phyloP scores from a whole-genome alignment of 2,797 vertebrate species.

The Acipenser oxyrinchus region DNA sequence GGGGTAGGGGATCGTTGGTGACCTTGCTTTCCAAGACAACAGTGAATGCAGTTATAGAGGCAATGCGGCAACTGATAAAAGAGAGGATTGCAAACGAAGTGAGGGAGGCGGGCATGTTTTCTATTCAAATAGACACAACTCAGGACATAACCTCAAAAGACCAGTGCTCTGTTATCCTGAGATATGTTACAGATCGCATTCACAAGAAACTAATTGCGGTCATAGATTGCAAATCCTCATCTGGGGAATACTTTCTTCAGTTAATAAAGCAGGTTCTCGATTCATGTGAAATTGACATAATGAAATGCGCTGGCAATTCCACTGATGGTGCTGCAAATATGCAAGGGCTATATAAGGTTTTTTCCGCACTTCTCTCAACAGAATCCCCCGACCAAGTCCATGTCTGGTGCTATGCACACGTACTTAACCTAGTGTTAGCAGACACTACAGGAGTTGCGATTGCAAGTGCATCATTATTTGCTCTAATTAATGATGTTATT shows the following conservation, averaged over 20 bases:
- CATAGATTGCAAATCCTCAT: constrained; percentile 5
- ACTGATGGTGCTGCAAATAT: constrained; percentile 4
- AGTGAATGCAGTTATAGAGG: constrained; percentile 11
- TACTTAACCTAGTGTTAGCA: constrained; percentile 13
- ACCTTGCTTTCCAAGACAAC: constrained; percentile 12
- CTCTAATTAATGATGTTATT: constrained; percentile 14
- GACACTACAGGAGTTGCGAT: constrained; percentile 12
- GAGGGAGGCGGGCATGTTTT: constrained; percentile 7
- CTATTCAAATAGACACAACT: constrained; percentile 8
- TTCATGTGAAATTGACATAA: not conserved
- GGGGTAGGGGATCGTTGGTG: too few relatives aligned
- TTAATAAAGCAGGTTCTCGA: not conserved
- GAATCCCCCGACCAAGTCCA: constrained; percentile 11
- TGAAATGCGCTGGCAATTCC: constrained; percentile 8
- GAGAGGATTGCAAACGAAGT: not conserved
- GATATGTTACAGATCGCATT: not conserved
- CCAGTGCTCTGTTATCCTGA: not conserved
- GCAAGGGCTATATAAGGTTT: constrained; percentile 11
- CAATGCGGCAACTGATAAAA: not conserved
- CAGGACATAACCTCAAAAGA: constrained; percentile 5
- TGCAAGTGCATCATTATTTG: constrained; percentile 14
- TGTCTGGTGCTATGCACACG: constrained; percentile 16
- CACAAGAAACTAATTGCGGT: not conserved
- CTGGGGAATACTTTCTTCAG: constrained; percentile 4
- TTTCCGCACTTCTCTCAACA: constrained; percentile 10